phyloP scores from a whole-genome alignment of 2,113 vertebrate genomes.

The Lonchura striata region DNA sequence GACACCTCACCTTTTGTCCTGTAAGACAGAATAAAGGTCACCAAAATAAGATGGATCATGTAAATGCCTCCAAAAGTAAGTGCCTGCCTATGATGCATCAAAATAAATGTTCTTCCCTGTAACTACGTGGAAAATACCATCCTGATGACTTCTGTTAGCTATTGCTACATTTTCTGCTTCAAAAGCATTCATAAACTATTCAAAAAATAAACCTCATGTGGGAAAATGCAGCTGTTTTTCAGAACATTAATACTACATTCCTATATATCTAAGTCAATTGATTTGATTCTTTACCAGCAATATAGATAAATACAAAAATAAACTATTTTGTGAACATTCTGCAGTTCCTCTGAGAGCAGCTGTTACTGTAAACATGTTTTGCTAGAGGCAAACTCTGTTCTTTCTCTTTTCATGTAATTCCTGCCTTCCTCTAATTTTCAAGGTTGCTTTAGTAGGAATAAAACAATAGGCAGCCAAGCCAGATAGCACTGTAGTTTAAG shows the following conservation, averaged over 20 bases:
- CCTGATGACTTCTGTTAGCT: background rate
- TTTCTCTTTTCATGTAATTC: slow-evolving; percentile 13
- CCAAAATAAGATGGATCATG: background rate
- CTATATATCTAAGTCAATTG: background rate
- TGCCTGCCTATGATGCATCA: background rate
- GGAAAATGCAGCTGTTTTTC: background rate
- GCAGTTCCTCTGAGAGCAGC: slow-evolving; percentile 45
- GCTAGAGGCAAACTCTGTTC: slow-evolving; percentile 57
- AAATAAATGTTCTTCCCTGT: background rate
- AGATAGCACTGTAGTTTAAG: background rate
- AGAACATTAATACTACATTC: background rate
- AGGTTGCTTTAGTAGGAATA: slow-evolving; percentile 21
- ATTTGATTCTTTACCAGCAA: slow-evolving; percentile 13
- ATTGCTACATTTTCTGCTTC: background rate
- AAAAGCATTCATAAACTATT: background rate
- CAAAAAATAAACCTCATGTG: background rate
- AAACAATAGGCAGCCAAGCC: background rate
- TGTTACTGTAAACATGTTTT: slow-evolving; percentile 58
- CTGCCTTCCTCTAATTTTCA: slow-evolving; percentile 46
- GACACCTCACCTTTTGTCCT: background rate
- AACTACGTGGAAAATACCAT: background rate
- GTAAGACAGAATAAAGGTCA: background rate
- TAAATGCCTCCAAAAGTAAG: background rate
- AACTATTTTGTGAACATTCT: slow-evolving; percentile 28
- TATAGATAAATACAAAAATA: slow-evolving; percentile 20